Percentiles rank a stretch among this genome's conserved stretches.
These are phyloP conservation scores for Machimus rusticus DNA, from an alignment of 2,888 invertebrate genomes.

Conservation along the genomic window DNA sequence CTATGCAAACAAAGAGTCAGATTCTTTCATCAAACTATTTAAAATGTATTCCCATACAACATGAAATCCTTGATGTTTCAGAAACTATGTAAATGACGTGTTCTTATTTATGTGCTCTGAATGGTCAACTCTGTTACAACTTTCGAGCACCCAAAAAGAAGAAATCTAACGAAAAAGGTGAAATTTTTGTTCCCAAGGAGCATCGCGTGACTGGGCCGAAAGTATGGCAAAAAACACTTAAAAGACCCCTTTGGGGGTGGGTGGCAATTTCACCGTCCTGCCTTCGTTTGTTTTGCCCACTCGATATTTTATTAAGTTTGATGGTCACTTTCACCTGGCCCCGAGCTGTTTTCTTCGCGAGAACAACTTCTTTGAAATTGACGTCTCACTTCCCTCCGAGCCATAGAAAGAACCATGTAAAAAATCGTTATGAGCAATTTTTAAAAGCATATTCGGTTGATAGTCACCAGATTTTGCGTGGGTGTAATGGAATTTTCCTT, in stretches of 20 bases:
- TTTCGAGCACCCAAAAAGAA: neutral
- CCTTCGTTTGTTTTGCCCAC: neutral
- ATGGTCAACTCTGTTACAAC: neutral
- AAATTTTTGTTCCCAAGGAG: neutral
- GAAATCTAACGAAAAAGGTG: neutral
- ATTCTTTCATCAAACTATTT: neutral
- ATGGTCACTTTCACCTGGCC: neutral
- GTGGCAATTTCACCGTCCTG: neutral
- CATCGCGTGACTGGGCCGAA: conserved; percentile 12
- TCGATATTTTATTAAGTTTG: conserved; percentile 27
- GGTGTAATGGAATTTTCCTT: neutral
- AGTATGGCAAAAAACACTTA: conserved; percentile 20
- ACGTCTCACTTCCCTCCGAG: neutral
- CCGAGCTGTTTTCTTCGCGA: neutral
- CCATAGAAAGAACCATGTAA: neutral
- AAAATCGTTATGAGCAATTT: conserved; percentile 16
- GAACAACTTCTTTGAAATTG: neutral
- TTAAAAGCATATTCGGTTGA: neutral
- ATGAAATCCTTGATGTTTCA: neutral
- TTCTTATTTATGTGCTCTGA: neutral
- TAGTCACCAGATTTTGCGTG: conserved; percentile 10
- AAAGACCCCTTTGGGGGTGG: neutral
- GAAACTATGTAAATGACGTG: neutral
- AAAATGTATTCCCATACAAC: neutral
- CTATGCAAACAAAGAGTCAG: neutral